Evolutionary conservation across 35 echinoderm and acorn worm species (phyloP), one percentile per base, ranked within the genome.

Genomic region (Amphiura filiformis): DNA sequence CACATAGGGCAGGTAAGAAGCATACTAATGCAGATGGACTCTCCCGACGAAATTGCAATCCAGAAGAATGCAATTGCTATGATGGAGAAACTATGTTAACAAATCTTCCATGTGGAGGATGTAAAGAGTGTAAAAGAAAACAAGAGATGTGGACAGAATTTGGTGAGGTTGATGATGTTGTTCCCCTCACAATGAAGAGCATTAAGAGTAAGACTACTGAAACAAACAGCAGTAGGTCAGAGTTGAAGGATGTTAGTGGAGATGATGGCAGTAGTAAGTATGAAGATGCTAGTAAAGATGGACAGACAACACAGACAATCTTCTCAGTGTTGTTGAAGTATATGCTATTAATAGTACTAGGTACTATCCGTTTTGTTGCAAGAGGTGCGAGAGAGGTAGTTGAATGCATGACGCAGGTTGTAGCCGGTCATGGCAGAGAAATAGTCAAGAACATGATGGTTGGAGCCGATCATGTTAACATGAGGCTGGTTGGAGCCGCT

Each of bases 1-100:
- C 78, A 37, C 89, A 91, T 57, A 57, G 89, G 42, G 36, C 56
- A 36, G 89, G 82, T 30, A 91, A 91, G 36, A 91, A 79, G 52
- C 88, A 90, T 44, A 23, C n/a, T 0, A 90, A 90, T 77, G 88
- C 88, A 15, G 88, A 90, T 75, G 64, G 41, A 28, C 34, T 90
- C 11, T 90, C 88, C 22, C 57, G 88, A 1, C 23, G 85, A 38
- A n/a, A n/a, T 17, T 90, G 80, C 80, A 77, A 83, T 31, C 80
- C 88, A 7, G 80, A 90, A 31, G 49, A 84, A 1, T 91, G 75
- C 47, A 56, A 76, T 26, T 91, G 89, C 76, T 91, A 91, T 39
- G 89, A 91, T n/a, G n/a, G 82, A 17, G 76, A 76, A n/a, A 86
- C 70, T 12, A 85, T 91, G 2, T 49, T 91, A 13, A 77, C 13